Percentiles rank a stretch among this genome's conserved stretches.
phyloP scores from a whole-genome alignment of 2,888 invertebrate species.

The Pristionchus fissidentatus region DNA sequence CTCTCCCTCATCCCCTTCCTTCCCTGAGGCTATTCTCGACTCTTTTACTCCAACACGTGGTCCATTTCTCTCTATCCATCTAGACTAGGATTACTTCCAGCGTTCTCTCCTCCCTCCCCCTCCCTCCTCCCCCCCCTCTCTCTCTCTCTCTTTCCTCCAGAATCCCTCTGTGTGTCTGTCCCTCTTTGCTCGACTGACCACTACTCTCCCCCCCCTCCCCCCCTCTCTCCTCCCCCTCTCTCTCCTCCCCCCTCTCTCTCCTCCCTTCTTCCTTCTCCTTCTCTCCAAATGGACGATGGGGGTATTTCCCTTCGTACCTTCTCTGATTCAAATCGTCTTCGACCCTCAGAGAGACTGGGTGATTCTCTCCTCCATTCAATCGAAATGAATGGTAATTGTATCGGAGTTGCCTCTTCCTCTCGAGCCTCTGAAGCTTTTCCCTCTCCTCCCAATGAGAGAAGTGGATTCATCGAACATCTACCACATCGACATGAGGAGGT shows the following conservation, averaged over 20 bases:
- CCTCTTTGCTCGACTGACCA: slow-evolving; percentile 1
- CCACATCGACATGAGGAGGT: slow-evolving; percentile 7
- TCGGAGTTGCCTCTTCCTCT: slow-evolving; percentile 19
- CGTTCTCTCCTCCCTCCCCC: not conserved
- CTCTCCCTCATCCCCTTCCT: not conserved
- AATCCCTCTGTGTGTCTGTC: not conserved
- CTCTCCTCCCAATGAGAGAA: slow-evolving; percentile 19
- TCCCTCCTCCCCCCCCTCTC: not conserved
- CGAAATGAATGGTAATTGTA: slow-evolving; percentile 47
- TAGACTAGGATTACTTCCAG: slow-evolving; percentile 23
- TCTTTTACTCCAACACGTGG: not conserved
- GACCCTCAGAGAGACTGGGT: slow-evolving; percentile 39
- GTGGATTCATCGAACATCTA: slow-evolving; percentile 38
- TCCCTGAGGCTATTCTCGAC: not conserved
- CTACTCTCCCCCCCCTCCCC: not conserved
- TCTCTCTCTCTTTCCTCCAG: not conserved
- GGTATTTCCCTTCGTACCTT: slow-evolving; percentile 47
- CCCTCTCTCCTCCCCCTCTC: not conserved
- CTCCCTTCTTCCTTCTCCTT: not conserved
- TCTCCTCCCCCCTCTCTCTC: not conserved
- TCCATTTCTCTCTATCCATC: slow-evolving; percentile 9
- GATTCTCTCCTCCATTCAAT: slow-evolving; percentile 9
- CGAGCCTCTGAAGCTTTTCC: slow-evolving; percentile 6
- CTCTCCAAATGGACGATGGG: slow-evolving; percentile 19
- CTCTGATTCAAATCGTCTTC: slow-evolving; percentile 42